Conservation (phyloP, 2,888 invertebrate species). For the Tillus elongatus region DNA sequence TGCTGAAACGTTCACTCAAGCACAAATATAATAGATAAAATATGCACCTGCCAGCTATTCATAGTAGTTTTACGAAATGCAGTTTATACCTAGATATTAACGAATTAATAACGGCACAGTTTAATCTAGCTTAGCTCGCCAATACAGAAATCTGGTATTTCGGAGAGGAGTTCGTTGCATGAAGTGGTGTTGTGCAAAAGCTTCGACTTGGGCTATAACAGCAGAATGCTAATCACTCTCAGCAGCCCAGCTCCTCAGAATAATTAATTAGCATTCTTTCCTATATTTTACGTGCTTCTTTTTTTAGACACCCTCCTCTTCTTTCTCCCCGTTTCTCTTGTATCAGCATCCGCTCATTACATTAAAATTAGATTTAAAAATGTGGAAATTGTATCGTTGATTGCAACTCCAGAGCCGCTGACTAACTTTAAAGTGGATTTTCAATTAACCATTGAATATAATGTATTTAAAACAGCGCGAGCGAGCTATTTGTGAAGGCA, state of each 20-base stretch:
- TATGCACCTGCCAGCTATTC: no score
- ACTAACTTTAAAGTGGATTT: conserved; percentile 42
- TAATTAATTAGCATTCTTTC: conserved; percentile 54
- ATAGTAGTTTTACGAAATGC: no score
- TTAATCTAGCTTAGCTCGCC: no score
- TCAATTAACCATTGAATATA: conserved; percentile 41
- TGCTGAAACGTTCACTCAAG: no score
- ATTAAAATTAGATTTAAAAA: conserved; percentile 45
- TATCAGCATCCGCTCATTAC: conserved; percentile 32
- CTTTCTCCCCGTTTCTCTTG: conserved; percentile 15
- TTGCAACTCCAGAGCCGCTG: conserved; percentile 36
- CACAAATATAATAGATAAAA: no score
- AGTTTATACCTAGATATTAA: no score
- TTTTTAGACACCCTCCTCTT: conserved; percentile 26
- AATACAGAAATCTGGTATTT: no score
- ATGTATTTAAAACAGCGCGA: conserved; percentile 9
- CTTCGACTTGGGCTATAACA: no score
- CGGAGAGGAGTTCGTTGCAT: no score
- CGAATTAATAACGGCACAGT: no score
- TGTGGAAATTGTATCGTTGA: conserved; percentile 45
- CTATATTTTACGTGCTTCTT: conserved; percentile 42
- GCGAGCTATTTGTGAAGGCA: conserved; percentile 19
- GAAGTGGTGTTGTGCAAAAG: no score
- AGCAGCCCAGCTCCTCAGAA: conserved; percentile 46
- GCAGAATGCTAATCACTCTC: conserved; percentile 49